A percentile compares a stretch with the other conserved stretches of the same genome.
Conservation (phyloP, 1,140 invertebrate genomes). For the Heliconius eleuchia region DNA sequence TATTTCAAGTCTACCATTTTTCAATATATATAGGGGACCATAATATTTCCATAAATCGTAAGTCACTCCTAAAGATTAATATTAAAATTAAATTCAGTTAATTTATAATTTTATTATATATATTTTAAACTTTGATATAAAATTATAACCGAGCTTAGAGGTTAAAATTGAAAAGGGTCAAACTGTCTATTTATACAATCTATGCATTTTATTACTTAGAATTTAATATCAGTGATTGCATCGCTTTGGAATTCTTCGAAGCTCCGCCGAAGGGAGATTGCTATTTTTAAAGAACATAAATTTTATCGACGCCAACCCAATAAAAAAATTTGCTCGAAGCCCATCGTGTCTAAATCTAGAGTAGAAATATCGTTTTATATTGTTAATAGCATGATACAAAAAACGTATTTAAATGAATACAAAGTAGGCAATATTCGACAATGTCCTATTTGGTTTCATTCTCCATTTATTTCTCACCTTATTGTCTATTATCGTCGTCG, state of each 20-base stretch:
- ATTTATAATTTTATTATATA: too few relatives aligned
- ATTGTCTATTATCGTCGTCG: too few relatives aligned
- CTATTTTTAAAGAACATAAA: slow-evolving; percentile 31
- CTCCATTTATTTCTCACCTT: too few relatives aligned
- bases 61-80: too few relatives aligned
- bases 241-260: slow-evolving; percentile 25
- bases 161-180: neutral
- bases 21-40: neutral
- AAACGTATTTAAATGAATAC: too few relatives aligned
- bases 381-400: neutral
- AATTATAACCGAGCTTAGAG: neutral
- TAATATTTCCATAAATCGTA: too few relatives aligned
- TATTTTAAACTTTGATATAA: too few relatives aligned
- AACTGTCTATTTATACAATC: neutral
- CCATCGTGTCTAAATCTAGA: slow-evolving; percentile 5
- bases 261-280: slow-evolving; percentile 5
- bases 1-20: neutral
- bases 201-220: slow-evolving; percentile 27
- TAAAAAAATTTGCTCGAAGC: slow-evolving; percentile 25
- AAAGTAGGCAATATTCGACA: too few relatives aligned
- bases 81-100: too few relatives aligned
- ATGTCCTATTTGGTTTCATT: too few relatives aligned
- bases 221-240: slow-evolving; percentile 22
- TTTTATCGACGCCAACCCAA: slow-evolving; percentile 24
- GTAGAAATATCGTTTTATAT: neutral